Evolutionary conservation across 2,113 vertebrate genomes (phyloP).

Genomic region (Toxostoma redivivum): DNA sequence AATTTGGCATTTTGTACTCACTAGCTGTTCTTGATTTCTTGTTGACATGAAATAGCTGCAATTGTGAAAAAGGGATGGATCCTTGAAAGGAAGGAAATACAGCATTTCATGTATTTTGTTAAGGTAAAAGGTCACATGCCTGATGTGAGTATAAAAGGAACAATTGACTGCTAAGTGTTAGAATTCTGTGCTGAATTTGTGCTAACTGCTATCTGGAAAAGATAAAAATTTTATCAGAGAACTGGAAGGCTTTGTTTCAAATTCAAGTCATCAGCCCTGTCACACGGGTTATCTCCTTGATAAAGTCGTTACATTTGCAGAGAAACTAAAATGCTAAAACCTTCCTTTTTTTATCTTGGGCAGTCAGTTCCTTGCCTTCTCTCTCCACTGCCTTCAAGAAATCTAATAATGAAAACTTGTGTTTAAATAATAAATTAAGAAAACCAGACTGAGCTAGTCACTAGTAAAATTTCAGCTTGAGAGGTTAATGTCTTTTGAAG

Average conservation of each 20-base stretch:
- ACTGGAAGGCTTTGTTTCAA: not conserved
- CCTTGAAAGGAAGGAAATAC: not conserved
- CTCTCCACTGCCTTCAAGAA: fast-evolving
- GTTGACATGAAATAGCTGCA: not conserved
- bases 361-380: not conserved
- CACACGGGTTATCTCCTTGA: not conserved
- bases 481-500: not conserved
- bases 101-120: not conserved
- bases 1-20: not conserved
- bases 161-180: not conserved
- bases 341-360: not conserved
- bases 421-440: not conserved
- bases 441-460: not conserved
- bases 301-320: not conserved
- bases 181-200: not conserved
- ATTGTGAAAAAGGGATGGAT: fast-evolving
- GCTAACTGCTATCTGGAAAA: not conserved
- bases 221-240: not conserved
- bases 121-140: not conserved
- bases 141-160: not conserved
- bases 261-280: not conserved
- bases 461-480: not conserved
- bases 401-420: not conserved
- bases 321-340: not conserved
- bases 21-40: not conserved